These are phyloP conservation scores for Exephanes ischioxanthus DNA, from an alignment of 2,888 invertebrate genomes.

Conservation along the genomic window DNA sequence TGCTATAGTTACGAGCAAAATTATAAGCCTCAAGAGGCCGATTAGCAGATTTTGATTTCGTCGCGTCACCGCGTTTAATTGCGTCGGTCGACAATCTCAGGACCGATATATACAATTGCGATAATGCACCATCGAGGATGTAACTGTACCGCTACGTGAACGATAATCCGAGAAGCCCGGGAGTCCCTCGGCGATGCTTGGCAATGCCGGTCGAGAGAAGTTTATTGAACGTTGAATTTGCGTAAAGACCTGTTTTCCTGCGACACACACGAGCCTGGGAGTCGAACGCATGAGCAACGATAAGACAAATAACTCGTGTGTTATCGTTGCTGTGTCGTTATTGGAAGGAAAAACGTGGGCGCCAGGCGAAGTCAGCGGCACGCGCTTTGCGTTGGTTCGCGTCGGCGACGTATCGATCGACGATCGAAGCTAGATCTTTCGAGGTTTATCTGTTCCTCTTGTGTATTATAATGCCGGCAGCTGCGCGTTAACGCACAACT, in stretches of 20 bases:
- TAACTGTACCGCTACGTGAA: slow-evolving; percentile 14
- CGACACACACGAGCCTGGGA: neutral
- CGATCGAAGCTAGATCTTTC: slow-evolving; percentile 32
- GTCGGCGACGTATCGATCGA: slow-evolving; percentile 25
- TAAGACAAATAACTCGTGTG: slow-evolving; percentile 45
- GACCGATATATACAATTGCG: neutral
- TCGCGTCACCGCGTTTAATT: slow-evolving; percentile 35
- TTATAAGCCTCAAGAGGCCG: neutral
- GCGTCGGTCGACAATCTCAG: slow-evolving; percentile 18
- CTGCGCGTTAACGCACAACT: neutral
- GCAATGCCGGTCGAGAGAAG: slow-evolving; percentile 6
- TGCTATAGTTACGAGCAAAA: neutral
- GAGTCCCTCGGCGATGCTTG: slow-evolving; percentile 27
- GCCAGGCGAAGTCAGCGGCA: slow-evolving; percentile 43
- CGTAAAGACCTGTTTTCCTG: slow-evolving; percentile 49
- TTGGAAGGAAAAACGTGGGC: slow-evolving; percentile 31
- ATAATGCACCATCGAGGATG: slow-evolving; percentile 14
- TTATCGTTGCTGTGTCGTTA: slow-evolving; percentile 49
- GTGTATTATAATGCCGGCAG: neutral
- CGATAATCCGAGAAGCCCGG: slow-evolving; percentile 22
- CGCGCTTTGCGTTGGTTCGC: slow-evolving; percentile 43
- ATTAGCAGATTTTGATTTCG: slow-evolving; percentile 20
- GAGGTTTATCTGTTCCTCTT: slow-evolving; percentile 5
- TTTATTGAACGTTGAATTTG: slow-evolving; percentile 51
- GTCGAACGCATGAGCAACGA: slow-evolving; percentile 7